Percentiles rank a stretch among this genome's conserved stretches.
Conservation (phyloP, 2,113 vertebrate species). For the Spea multiplicata region DNA sequence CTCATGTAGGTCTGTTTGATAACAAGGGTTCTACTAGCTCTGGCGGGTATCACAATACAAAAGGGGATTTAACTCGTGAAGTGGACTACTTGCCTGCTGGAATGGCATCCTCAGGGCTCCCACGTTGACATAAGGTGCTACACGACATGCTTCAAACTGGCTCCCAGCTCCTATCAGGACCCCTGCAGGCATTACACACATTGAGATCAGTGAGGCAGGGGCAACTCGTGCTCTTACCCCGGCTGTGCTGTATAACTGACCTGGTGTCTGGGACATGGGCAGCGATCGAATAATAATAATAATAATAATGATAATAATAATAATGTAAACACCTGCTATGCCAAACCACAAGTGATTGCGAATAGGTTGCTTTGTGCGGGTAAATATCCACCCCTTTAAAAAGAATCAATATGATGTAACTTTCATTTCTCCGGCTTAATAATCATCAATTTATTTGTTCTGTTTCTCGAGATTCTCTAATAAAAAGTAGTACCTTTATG, state of each 20-base stretch:
- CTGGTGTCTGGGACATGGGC: not conserved
- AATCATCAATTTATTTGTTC: too few relatives aligned
- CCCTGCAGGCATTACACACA: conserved; percentile 65
- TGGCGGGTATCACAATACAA: not conserved
- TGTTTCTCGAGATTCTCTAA: not conserved
- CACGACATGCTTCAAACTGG: conserved; percentile 97
- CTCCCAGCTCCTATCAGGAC: conserved; percentile 96
- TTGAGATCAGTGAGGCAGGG: conserved; percentile 30
- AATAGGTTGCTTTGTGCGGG: too few relatives aligned
- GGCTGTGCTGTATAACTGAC: too few relatives aligned
- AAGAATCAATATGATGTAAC: too few relatives aligned
- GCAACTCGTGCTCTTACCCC: not conserved
- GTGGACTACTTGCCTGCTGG: conserved; percentile 90
- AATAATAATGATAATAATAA: too few relatives aligned
- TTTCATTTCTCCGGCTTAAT: too few relatives aligned
- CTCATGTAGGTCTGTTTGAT: not conserved
- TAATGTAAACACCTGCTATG: too few relatives aligned
- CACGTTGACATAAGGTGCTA: conserved; percentile 97
- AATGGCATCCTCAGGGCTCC: conserved; percentile 97
- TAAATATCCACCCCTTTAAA: too few relatives aligned
- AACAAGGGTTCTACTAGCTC: not conserved
- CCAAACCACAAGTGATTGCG: too few relatives aligned
- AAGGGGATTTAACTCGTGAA: not conserved
- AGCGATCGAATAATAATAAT: not conserved
- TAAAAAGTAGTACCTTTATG: conserved; percentile 83